Base-by-base conservation (phyloP, 1,140 invertebrate genomes). In the Phymorhynchus buccinoides region DNA sequence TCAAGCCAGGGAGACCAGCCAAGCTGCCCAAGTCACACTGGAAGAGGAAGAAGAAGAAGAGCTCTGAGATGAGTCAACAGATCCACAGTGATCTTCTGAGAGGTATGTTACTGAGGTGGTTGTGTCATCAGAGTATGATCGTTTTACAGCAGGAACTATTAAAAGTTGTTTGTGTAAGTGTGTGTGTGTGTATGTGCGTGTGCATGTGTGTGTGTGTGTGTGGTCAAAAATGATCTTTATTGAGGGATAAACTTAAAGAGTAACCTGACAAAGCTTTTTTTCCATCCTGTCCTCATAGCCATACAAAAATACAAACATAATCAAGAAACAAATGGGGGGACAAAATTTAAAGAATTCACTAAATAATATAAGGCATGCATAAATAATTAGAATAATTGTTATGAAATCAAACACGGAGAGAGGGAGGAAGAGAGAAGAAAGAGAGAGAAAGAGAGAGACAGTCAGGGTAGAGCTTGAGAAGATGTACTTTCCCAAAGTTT, bases 41-140 rank as follows among this genome's bases (percentile, higher is more conserved):
- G 77, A 79, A 79, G 77, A 79, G 52, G n/a, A 78, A 79, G 42
- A 79, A 79, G 27, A 48, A 52, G 42, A 79, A 79, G 35, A 79
- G 32, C 32, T 79, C 77, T 14, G 41, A 79, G 3, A 79, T 79
- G 27, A 79, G 41, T 3, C 41, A 79, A 27, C 48, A 79, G 35
- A 52, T 79, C 16, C 77, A 79, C 52, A 22, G 27, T 9, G 77
- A 79, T 12, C 44, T 79, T 35, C 37, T 79, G 42, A 52, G 32
- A 79, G 77, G 44, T 79, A 44, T n/a, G 75, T 3, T 78, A 42
- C 32, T 6, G 75, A 42, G 0, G 3, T 44, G 16, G 22, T 48
- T 7, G 32, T 16, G 6, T 3, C 6, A 44, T 78, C n/a, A n/a
- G n/a, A n/a, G n/a, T n/a, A n/a, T n/a, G n/a, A n/a, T n/a, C n/a